Evolutionary conservation across 2,113 vertebrate species (phyloP).

Genomic region (Azemiops feae): DNA sequence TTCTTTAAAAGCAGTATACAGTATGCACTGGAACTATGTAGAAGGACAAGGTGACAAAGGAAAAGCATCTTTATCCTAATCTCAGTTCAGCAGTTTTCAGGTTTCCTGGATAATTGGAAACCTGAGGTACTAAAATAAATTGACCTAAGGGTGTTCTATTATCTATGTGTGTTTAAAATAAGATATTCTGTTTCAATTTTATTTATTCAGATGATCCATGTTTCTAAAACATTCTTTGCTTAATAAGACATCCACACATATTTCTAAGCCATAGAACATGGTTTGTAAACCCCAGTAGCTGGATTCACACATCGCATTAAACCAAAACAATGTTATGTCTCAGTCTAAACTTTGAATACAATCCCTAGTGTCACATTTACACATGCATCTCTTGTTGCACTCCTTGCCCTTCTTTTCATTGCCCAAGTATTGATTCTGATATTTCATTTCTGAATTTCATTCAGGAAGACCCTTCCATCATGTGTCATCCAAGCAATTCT

Average conservation of each 20-base stretch:
- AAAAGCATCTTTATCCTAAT: not conserved
- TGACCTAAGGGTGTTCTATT: not conserved
- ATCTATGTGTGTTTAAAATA: not conserved
- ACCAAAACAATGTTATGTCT: not conserved
- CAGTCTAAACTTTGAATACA: not conserved
- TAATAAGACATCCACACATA: not conserved
- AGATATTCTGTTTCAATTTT: not conserved
- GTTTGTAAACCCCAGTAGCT: not conserved
- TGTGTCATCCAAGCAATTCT: not conserved
- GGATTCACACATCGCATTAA: not conserved
- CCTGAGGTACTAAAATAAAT: not conserved
- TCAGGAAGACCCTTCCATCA: not conserved
- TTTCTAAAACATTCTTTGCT: not conserved
- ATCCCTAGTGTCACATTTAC: not conserved
- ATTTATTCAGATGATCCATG: not conserved
- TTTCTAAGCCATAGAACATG: not conserved
- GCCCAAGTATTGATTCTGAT: not conserved
- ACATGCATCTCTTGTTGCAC: not conserved
- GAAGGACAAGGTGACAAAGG: too few relatives aligned
- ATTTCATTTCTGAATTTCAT: not conserved
- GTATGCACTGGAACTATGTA: not conserved
- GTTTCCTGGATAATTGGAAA: not conserved
- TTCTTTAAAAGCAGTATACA: not conserved
- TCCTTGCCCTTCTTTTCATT: not conserved
- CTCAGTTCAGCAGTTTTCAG: not conserved